A percentile compares a stretch with the other conserved stretches of the same genome.
phyloP scores from a whole-genome alignment of 2,888 invertebrate species.

The Cremastobaeus sp. region DNA sequence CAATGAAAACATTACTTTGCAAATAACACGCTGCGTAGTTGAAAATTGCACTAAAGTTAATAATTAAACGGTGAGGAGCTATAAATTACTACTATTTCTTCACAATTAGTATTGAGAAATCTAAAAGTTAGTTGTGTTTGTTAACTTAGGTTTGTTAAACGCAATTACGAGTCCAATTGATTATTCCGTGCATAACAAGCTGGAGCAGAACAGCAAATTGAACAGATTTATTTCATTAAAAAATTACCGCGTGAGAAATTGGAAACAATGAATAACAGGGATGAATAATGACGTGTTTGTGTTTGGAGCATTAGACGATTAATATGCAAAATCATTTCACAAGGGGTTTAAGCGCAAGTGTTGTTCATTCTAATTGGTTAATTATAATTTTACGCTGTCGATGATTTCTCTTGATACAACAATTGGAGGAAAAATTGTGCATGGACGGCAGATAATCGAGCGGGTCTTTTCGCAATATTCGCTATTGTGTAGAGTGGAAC shows the following conservation, averaged over 20 bases:
- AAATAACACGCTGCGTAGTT: too few relatives aligned
- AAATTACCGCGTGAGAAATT: slow-evolving; percentile 38
- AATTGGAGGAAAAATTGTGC: slow-evolving; percentile 40
- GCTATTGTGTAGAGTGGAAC: slow-evolving; percentile 67
- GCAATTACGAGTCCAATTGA: background rate
- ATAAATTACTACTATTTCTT: too few relatives aligned
- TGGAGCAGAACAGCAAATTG: slow-evolving; percentile 16
- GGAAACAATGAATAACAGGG: slow-evolving; percentile 24
- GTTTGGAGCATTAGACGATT: slow-evolving; percentile 12
- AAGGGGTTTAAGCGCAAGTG: slow-evolving; percentile 52
- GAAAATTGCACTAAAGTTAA: too few relatives aligned
- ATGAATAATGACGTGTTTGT: slow-evolving; percentile 38
- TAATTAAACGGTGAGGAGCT: too few relatives aligned
- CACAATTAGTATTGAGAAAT: too few relatives aligned
- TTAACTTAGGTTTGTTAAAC: too few relatives aligned
- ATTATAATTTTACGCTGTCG: slow-evolving; percentile 30
- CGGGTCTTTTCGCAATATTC: slow-evolving; percentile 48
- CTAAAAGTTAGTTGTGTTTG: too few relatives aligned
- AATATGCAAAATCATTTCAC: slow-evolving; percentile 13
- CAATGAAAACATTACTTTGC: too few relatives aligned
- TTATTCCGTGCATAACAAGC: background rate
- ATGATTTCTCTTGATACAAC: slow-evolving; percentile 7
- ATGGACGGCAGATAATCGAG: slow-evolving; percentile 36
- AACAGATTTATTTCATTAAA: slow-evolving; percentile 19
- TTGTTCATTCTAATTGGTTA: slow-evolving; percentile 41